A percentile compares a stretch with the other conserved stretches of the same genome.
These are phyloP conservation scores for Leptatherina wallacei DNA, from an alignment of 2,797 vertebrate species.

Conservation along the genomic window DNA sequence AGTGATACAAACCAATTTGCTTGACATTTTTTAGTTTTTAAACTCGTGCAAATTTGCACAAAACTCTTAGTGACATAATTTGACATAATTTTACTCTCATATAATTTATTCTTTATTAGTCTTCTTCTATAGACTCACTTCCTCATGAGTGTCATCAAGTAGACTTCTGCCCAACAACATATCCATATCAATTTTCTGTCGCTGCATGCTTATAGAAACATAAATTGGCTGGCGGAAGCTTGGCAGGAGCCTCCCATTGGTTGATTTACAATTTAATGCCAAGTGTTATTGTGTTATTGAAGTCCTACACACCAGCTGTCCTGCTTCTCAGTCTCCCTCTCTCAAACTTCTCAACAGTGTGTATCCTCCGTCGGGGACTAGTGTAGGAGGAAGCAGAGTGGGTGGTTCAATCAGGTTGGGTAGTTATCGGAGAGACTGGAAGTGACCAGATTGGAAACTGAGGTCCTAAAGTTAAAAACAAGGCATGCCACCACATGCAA, in stretches of 20 bases:
- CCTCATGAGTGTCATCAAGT: constrained; percentile 36
- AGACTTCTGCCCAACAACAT: constrained; percentile 32
- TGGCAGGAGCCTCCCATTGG: constrained; percentile 56
- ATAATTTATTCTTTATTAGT: background rate
- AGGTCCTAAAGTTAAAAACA: constrained; percentile 54
- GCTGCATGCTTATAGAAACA: constrained; percentile 49
- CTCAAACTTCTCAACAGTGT: constrained; percentile 68
- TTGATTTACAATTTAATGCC: constrained; percentile 69
- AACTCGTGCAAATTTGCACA: background rate
- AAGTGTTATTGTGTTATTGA: constrained; percentile 77
- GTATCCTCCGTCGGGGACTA: constrained; percentile 62
- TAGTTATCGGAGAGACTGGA: constrained; percentile 67
- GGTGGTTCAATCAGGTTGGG: constrained; percentile 72
- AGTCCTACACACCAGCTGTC: constrained; percentile 85
- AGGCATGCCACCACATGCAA: constrained; percentile 40
- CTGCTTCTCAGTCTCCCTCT: constrained; percentile 68
- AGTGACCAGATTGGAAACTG: constrained; percentile 62
- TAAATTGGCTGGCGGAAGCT: constrained; percentile 51
- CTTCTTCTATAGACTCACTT: constrained; percentile 24
- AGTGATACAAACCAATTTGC: background rate
- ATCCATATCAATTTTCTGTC: constrained; percentile 51
- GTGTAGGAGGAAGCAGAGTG: constrained; percentile 72
- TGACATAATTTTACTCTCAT: too few relatives aligned
- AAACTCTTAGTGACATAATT: background rate
- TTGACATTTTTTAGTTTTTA: background rate